Percentiles rank a stretch among this genome's conserved stretches.
Conservation (phyloP, 2,113 vertebrate genomes). For the Meleagris gallopavo region DNA sequence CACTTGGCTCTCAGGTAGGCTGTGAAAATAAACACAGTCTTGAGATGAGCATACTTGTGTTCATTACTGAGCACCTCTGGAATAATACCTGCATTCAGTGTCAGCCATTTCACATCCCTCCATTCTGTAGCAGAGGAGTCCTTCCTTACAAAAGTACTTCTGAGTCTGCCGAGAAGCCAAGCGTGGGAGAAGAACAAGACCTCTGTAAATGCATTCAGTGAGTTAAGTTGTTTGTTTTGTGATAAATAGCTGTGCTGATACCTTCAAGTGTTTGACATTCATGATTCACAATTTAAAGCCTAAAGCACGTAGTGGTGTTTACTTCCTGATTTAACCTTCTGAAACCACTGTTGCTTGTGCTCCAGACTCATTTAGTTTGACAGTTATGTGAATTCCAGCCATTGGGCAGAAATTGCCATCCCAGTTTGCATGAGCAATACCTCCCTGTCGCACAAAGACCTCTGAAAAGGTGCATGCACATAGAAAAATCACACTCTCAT, state of each 20-base stretch:
- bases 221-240: constrained; percentile 48
- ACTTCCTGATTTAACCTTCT: constrained; percentile 28
- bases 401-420: constrained; percentile 13
- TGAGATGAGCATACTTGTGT: background rate
- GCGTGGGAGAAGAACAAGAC: background rate
- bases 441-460: background rate
- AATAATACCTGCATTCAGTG: background rate
- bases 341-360: background rate
- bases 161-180: background rate
- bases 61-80: background rate
- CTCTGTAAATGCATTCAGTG: background rate
- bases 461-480: background rate
- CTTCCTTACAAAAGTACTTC: background rate
- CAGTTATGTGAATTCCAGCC: constrained; percentile 23
- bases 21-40: background rate
- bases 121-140: background rate
- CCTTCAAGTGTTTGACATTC: constrained; percentile 46
- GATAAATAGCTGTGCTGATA: constrained; percentile 31
- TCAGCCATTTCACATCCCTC: background rate
- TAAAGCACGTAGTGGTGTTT: background rate
- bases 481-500: background rate
- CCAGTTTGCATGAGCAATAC: background rate
- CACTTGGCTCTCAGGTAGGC: background rate
- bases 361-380: constrained; percentile 2
- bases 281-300: constrained; percentile 38